A percentile compares a stretch with the other conserved stretches of the same genome.
These are phyloP conservation scores for Lepidocyrtoides sp. DNA, from an alignment of 2,888 invertebrate species.

Conservation along the genomic window DNA sequence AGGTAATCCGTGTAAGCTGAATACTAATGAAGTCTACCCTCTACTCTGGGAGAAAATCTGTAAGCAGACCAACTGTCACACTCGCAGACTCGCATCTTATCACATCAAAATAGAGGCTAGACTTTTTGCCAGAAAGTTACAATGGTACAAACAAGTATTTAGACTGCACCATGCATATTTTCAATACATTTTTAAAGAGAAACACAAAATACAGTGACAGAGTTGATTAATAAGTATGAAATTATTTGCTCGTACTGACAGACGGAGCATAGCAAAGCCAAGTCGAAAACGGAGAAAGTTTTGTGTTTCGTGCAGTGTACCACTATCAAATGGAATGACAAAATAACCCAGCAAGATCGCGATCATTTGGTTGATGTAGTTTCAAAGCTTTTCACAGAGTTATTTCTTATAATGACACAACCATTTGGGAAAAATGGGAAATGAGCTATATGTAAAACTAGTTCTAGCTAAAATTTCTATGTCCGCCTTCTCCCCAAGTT, in stretches of 20 bases:
- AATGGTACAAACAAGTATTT: neutral
- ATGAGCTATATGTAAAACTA: conserved; percentile 2
- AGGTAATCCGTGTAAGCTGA: no score
- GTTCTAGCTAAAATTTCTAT: neutral
- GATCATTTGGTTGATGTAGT: conserved; percentile 4
- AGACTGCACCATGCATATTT: no score
- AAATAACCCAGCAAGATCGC: neutral
- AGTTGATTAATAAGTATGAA: conserved; percentile 49
- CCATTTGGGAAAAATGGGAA: conserved; percentile 7
- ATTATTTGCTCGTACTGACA: conserved; percentile 35
- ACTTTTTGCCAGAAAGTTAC: neutral
- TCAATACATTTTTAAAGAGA: neutral
- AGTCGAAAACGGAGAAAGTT: neutral
- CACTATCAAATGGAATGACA: neutral
- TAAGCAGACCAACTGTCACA: neutral
- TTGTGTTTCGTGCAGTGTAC: neutral
- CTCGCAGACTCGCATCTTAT: neutral
- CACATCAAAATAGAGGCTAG: neutral
- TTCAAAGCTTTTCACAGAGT: conserved; percentile 13
- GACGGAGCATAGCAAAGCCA: neutral
- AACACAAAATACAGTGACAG: neutral
- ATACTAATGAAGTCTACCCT: no score
- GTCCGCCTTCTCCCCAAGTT: neutral
- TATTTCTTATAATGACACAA: neutral
- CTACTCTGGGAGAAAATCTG: neutral